Conservation (phyloP, 2,113 vertebrate genomes). For the Numenius arquata region DNA sequence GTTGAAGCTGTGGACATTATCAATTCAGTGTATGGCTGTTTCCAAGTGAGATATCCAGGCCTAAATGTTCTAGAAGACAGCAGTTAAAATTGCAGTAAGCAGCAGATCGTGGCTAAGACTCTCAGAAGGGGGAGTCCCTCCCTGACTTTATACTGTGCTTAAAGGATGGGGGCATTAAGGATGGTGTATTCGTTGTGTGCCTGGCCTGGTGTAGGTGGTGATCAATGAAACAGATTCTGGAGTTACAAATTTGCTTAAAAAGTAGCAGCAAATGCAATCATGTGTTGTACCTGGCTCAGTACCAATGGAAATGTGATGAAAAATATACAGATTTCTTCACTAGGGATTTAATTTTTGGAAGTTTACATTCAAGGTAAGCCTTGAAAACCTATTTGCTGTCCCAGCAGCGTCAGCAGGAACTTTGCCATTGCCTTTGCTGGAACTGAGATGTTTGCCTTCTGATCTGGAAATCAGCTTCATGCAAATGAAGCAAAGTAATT, state of each 20-base stretch:
- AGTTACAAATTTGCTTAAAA: background rate
- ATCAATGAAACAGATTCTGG: background rate
- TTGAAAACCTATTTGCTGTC: background rate
- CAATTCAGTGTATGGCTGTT: background rate
- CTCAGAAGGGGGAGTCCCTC: background rate
- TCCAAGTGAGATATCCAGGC: background rate
- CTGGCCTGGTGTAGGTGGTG: fast-evolving
- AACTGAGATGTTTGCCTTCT: background rate
- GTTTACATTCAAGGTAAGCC: background rate
- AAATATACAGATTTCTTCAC: background rate
- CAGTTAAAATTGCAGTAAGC: background rate
- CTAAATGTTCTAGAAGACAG: background rate
- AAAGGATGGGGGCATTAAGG: background rate
- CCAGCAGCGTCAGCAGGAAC: background rate
- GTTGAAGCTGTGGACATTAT: background rate
- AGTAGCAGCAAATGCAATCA: background rate
- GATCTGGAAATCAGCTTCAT: background rate
- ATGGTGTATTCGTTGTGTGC: background rate
- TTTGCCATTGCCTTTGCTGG: background rate
- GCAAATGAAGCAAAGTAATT: background rate
- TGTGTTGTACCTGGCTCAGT: background rate
- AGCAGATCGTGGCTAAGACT: background rate
- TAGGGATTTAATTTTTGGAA: background rate
- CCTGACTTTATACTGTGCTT: background rate
- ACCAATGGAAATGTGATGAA: background rate